A percentile compares a stretch with the other conserved stretches of the same genome.
These are phyloP conservation scores for Sinosuthora webbiana DNA, from an alignment of 2,113 vertebrate genomes.

Conservation along the genomic window DNA sequence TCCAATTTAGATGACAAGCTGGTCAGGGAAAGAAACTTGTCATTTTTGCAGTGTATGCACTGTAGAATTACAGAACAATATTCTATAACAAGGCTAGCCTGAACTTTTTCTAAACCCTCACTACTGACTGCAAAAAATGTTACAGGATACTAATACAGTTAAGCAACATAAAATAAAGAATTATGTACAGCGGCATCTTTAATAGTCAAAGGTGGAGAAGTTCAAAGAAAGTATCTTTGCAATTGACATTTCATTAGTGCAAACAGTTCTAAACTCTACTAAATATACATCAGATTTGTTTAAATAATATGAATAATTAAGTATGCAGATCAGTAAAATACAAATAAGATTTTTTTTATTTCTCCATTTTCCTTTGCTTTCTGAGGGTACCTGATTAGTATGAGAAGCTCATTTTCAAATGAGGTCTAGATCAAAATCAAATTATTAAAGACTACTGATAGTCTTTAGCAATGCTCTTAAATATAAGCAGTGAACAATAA, in stretches of 20 bases:
- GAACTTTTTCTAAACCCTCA: not conserved
- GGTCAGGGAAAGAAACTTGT: not conserved
- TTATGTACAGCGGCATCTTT: not conserved
- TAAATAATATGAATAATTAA: not conserved
- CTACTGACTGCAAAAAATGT: not conserved
- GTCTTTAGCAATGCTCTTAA: not conserved
- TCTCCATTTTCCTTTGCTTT: not conserved
- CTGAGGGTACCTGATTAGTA: not conserved
- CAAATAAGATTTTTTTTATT: not conserved
- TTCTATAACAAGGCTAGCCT: not conserved
- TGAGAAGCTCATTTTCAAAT: not conserved
- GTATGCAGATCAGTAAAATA: not conserved
- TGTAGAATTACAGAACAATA: not conserved
- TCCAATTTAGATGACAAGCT: not conserved
- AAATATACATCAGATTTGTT: not conserved
- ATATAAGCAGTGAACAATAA: not conserved
- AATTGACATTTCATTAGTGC: not conserved
- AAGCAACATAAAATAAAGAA: not conserved
- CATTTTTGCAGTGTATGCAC: not conserved
- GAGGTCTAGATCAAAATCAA: not conserved
- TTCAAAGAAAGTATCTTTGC: not conserved
- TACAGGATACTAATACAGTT: not conserved
- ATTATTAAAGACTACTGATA: not conserved
- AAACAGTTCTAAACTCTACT: not conserved
- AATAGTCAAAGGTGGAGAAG: not conserved